A percentile compares a stretch with the other conserved stretches of the same genome.
These are phyloP conservation scores for Drosophila setifemur DNA, from an alignment of 1,140 invertebrate genomes.

Conservation along the genomic window DNA sequence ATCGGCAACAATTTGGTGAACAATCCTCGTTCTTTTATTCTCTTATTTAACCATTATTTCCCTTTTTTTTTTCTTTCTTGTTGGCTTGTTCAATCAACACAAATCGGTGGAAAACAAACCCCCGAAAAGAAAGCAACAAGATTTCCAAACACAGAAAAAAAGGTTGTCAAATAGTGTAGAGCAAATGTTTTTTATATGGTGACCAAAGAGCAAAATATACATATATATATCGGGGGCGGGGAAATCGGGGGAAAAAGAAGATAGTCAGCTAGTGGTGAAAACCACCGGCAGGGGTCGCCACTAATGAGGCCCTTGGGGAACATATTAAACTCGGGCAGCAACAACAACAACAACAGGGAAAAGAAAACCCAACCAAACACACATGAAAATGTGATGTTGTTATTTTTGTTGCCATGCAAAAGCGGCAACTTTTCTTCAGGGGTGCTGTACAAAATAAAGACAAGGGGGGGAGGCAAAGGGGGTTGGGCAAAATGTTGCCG, in stretches of 20 bases:
- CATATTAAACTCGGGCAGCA: constrained; percentile 66
- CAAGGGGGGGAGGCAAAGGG: not conserved
- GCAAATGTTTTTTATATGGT: constrained; percentile 67
- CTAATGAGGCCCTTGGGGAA: constrained; percentile 78
- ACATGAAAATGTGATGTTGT: constrained; percentile 22
- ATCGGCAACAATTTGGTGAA: constrained; percentile 22
- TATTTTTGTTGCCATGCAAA: constrained; percentile 1
- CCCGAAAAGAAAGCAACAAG: not conserved
- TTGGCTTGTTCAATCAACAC: constrained; percentile 28
- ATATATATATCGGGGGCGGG: not conserved
- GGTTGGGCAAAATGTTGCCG: not conserved
- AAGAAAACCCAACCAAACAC: constrained; percentile 6
- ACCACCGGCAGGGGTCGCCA: constrained; percentile 58
- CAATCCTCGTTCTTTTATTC: constrained; percentile 9
- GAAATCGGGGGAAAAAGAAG: constrained; percentile 2
- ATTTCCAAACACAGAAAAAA: constrained; percentile 35
- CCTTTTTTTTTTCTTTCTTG: not conserved
- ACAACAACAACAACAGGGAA: constrained; percentile 6
- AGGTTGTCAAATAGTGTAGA: constrained; percentile 64
- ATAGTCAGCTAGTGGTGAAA: constrained; percentile 11
- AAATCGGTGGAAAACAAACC: constrained; percentile 11
- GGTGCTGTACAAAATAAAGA: no score
- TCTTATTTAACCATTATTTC: constrained; percentile 18
- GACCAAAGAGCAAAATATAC: constrained; percentile 7
- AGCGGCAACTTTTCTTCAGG: constrained; percentile 2